Evolutionary conservation across 2,113 vertebrate genomes (phyloP).

Genomic region (Ailurus styani): DNA sequence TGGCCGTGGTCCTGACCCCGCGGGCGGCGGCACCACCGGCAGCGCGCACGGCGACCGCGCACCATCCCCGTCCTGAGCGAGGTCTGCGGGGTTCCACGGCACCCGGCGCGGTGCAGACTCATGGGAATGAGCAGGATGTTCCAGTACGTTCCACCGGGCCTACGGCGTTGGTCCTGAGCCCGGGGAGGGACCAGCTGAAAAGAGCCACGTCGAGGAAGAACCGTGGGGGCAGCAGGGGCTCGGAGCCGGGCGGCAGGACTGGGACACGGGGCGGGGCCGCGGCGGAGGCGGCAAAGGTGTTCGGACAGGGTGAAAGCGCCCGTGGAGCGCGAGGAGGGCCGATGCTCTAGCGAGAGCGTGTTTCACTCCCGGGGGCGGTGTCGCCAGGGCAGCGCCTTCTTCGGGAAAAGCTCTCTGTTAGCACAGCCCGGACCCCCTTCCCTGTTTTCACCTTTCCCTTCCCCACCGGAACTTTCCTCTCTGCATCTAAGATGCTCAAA

Average conservation of each 20-base stretch:
- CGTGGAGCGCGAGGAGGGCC: no score
- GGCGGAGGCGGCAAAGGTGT: accelerated
- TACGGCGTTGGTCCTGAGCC: accelerated
- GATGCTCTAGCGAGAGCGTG: accelerated
- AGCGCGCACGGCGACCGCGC: accelerated
- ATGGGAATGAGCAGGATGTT: accelerated
- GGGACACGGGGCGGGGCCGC: accelerated
- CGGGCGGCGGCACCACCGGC: accelerated
- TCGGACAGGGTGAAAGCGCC: accelerated
- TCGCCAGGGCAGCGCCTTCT: neutral
- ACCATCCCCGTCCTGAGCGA: accelerated
- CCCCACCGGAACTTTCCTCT: accelerated
- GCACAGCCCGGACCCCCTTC: accelerated
- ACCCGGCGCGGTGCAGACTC: accelerated
- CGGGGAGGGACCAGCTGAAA: neutral
- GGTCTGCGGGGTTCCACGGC: accelerated
- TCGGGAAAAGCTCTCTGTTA: accelerated
- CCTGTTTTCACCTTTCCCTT: neutral
- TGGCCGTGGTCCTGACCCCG: accelerated
- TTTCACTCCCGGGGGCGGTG: neutral
- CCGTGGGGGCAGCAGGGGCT: neutral
- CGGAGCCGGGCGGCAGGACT: accelerated
- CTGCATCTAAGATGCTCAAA: accelerated
- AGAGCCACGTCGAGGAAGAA: accelerated
- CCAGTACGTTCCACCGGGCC: accelerated